Base-by-base conservation (phyloP, 2,888 invertebrate genomes). In the Metacarcinus magister region DNA sequence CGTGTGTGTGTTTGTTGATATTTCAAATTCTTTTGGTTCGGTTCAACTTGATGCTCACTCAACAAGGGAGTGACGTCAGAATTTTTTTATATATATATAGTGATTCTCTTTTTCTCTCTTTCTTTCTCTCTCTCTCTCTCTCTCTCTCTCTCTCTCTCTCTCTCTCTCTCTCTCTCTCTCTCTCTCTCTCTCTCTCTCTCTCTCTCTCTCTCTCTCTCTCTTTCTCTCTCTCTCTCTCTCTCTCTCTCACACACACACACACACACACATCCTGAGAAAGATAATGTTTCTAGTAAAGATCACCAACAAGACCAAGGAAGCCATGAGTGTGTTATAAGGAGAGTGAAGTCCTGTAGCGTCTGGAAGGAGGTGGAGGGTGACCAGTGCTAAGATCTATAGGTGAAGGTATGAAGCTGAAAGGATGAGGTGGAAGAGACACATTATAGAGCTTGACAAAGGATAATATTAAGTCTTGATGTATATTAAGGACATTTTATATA, bases 121-220 rank as follows among this genome's bases (percentile, higher is more conserved):
- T 46, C n/a, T 44, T n/a, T 90, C 44, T 90, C 90, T 23, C 44
- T 90, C 44, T 46, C 44, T 90, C 90, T 90, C 43, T 90, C 90
- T 90, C 90, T 90, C 75, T 75, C 44, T 44, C 44, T 90, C 44
- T 90, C 43, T 90, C 90, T 43, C 44, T 90, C 44, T 90, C 44
- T 90, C 90, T 44, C 43, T 44, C 44, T 90, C 90, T 90, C 90
- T 90, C 90, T 90, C 90, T 44, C 75, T 75, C 75, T 75, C 90
- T 89, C 44, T 89, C 89, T 32, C 89, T 89, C 89, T 89, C 44
- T 89, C 89, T 10, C 23, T 32, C 67, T 19, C 2, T 19, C 19
- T 2, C 82, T 23, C 7, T 82, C 16, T 82, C 23, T 82, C 23
- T 82, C 67, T 23, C 67, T 67, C 23, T 67, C 67, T 13, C 23